Evolutionary conservation across 2,888 invertebrate genomes (phyloP), one percentile per base, ranked within the genome.

Genomic region (Erpobdella octoculata): DNA sequence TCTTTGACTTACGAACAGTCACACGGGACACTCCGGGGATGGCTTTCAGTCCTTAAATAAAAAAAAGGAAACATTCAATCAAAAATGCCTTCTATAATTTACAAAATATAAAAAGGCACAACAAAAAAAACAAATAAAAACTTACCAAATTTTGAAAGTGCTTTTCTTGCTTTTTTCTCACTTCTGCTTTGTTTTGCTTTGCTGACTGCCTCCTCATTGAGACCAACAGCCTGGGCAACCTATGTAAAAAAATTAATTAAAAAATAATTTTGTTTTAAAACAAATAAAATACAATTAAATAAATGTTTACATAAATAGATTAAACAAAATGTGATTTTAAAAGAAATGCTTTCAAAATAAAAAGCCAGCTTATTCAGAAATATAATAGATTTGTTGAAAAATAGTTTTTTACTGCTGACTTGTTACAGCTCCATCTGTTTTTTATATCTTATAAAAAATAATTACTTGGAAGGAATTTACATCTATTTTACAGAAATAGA

Each of bases 111-210:
- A 61, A 5, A 25, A 61, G 5, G 18, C n/a, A 2, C 12, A 62
- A 62, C 2, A 31, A 8, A 25, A 21, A 21, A 21, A 9, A 31
- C 12, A 31, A 46, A 12, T 53, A 31, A 61, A 12, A 18, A 72
- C 77, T 70, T 73, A 80, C 81, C 82, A 59, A 82, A 92, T 85
- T 97, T 97, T 70, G 80, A 79, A 93, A 98, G 97, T 73, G 97
- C 91, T 85, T 98, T 98, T 76, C 98, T 89, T 0, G 98, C 97
- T 83, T 98, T 98, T 86, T 98, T 98, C 85, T 98, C 98, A 33
- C 95, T 94, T 62, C 97, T 88, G 4, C 94, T 94, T 84, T 98
- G 97, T 85, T 97, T 98, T 9, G 79, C 79, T 73, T 80, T 81
- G 76, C 81, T 73, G 59, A 80, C 80, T 6, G 80, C 77, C 71